These are phyloP conservation scores for Synergus laeviventris DNA, from an alignment of 2,888 invertebrate species.

Conservation along the genomic window DNA sequence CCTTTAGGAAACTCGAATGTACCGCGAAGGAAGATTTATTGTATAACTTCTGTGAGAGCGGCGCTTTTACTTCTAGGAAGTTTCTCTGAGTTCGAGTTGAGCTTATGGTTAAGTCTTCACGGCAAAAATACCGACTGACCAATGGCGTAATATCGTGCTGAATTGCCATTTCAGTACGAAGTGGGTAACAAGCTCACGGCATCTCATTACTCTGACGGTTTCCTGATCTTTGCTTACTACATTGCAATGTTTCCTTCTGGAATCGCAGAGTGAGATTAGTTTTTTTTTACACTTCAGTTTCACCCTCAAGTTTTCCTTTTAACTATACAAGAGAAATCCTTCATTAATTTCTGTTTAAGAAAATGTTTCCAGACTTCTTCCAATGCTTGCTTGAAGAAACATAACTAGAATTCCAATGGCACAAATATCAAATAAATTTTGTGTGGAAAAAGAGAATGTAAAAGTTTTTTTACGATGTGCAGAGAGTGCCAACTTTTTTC, in stretches of 20 bases:
- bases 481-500: background rate
- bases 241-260: conserved; percentile 16
- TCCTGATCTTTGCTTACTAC: conserved; percentile 8
- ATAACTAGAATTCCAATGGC: background rate
- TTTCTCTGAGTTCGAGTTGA: conserved; percentile 20
- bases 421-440: background rate
- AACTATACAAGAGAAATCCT: background rate
- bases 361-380: background rate
- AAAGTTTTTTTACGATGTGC: background rate
- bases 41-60: conserved; percentile 25
- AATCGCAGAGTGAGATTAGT: conserved; percentile 22
- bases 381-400: background rate
- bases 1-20: conserved; percentile 19
- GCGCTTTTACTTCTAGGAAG: conserved; percentile 28
- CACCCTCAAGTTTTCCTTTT: background rate
- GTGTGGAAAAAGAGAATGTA: background rate
- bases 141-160: conserved; percentile 29
- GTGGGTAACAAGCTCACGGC: conserved; percentile 18
- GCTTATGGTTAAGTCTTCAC: conserved; percentile 25
- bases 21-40: conserved; percentile 22
- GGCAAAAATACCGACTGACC: conserved; percentile 28
- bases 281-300: background rate
- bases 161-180: conserved; percentile 18
- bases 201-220: conserved; percentile 32
- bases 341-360: background rate